Evolutionary conservation across 2,797 vertebrate species (phyloP), one percentile per base, ranked within the genome.

Genomic region (Chelonia mydas): DNA sequence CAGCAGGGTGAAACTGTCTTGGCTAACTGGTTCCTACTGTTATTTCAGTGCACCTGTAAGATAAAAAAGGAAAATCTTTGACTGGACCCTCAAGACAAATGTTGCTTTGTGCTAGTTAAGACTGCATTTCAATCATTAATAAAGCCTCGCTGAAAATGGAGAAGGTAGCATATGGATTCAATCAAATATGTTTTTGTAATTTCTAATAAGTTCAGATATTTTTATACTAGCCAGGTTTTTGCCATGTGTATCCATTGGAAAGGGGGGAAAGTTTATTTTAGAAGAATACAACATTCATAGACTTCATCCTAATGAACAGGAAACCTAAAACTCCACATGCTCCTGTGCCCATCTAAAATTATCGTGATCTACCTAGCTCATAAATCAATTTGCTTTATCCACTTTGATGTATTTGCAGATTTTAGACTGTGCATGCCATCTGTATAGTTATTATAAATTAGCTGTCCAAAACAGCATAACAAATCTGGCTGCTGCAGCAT

Each of bases 101-200:
- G 96, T 84, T 97, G 97, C 98, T 98, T 98, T 98, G 98, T 98
- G 96, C 96, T 93, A 86, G 87, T 96, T 92, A 96, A 96, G 97
- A 93, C 96, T 83, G 91, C 86, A 90, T 98, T 98, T 97, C 96
- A 91, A 97, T 98, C 98, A 97, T 97, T 98, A 98, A 98, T 98
- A 98, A 97, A 97, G 93, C 83, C 94, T 81, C 95, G 97, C 95
- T 95, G 97, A 97, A 98, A 98, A 98, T 12, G 96, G n/a, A 97
- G 97, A 98, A 95, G 97, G 97, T 84, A 98, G 95, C 98, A 98
- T 98, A 98, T 98, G 98, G 98, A 96, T 98, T 97, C 97, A 98
- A 98, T 98, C 98, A 98, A 98, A 98, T 97, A 98, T 98, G 98
- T 97, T 98, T 98, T 98, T 98, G 97, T 98, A 98, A 98, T 98